Evolutionary conservation across 2,888 invertebrate species (phyloP).

Genomic region (Bhutanitis thaidina): DNA sequence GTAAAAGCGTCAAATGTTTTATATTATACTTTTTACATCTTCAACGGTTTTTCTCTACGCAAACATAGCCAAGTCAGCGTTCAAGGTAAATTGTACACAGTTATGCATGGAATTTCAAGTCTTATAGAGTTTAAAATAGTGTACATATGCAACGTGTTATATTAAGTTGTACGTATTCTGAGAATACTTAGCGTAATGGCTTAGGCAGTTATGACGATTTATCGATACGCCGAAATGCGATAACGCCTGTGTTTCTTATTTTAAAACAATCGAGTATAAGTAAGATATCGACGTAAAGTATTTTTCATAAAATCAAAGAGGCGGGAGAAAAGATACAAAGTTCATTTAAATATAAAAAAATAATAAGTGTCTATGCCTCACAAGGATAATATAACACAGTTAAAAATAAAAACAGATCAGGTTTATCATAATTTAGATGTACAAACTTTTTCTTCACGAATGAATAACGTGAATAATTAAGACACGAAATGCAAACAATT

Average conservation of each 20-base stretch:
- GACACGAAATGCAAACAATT: too few species aligned
- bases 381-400: too few species aligned
- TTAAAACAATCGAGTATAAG: too few species aligned
- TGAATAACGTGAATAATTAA: too few species aligned
- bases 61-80: neutral
- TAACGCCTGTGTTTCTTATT: neutral
- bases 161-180: neutral
- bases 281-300: too few species aligned
- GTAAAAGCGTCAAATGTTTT: constrained; percentile 1
- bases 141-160: neutral
- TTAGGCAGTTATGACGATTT: constrained; percentile 1
- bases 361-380: too few species aligned
- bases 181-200: constrained; percentile 4
- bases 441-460: too few species aligned
- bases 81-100: neutral
- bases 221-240: constrained; percentile 2
- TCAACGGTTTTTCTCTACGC: neutral
- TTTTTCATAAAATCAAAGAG: too few species aligned
- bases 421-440: too few species aligned
- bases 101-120: constrained; percentile 4
- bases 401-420: too few species aligned
- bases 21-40: neutral
- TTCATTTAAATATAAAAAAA: too few species aligned
- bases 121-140: neutral
- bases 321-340: too few species aligned